Conservation (phyloP, 2,113 vertebrate genomes). For the Lophochroa leadbeateri region DNA sequence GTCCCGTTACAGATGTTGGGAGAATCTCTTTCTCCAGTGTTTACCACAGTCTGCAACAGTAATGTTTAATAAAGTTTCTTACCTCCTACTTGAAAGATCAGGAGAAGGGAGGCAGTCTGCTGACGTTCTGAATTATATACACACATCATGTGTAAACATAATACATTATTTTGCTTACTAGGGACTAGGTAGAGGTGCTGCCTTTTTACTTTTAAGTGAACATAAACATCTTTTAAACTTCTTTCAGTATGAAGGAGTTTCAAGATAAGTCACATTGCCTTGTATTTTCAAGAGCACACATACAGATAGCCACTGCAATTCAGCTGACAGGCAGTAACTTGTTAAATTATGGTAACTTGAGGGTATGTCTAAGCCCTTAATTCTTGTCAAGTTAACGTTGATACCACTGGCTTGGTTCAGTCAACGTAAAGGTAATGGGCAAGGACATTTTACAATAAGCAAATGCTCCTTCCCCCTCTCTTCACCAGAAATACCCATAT, state of each 20-base stretch:
- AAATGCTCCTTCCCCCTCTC: background rate
- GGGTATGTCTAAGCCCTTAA: constrained; percentile 1
- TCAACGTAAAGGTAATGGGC: background rate
- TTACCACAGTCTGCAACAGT: background rate
- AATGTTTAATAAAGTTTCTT: constrained; percentile 34
- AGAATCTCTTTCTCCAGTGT: background rate
- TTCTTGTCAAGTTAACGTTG: background rate
- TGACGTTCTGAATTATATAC: background rate
- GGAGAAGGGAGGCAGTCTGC: background rate
- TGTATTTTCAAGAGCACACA: background rate
- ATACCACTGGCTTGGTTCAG: background rate
- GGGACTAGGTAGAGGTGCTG: background rate
- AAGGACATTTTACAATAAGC: background rate
- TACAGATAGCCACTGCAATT: background rate
- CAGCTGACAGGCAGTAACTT: background rate
- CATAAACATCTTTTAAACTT: background rate
- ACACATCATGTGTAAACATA: background rate
- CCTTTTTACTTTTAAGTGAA: background rate
- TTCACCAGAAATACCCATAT: background rate
- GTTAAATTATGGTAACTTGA: background rate
- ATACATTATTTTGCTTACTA: background rate
- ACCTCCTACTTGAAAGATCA: background rate
- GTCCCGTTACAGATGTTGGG: background rate
- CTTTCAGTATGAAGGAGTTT: background rate
- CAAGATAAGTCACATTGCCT: background rate